Conservation (phyloP, 2,113 vertebrate species). For the Mustelus asterias region DNA sequence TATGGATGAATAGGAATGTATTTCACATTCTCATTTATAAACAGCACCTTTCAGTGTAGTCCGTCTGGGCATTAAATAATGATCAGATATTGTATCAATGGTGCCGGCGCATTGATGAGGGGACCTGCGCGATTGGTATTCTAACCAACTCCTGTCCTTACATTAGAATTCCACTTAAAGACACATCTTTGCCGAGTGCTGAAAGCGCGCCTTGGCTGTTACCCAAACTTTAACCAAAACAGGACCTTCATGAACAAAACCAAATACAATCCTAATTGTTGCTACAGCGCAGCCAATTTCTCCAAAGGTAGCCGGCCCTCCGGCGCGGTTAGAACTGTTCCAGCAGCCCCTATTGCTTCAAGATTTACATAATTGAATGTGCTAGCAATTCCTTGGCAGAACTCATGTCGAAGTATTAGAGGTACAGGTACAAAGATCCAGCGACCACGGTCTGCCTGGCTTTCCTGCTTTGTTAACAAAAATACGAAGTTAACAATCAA, state of each 20-base stretch:
- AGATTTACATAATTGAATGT: neutral
- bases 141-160: neutral
- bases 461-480: neutral
- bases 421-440: neutral
- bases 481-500: neutral
- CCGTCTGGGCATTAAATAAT: neutral
- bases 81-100: neutral
- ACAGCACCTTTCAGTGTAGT: neutral
- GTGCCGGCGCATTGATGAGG: neutral
- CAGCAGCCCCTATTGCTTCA: neutral
- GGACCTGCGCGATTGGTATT: neutral
- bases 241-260: neutral
- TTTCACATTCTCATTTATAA: neutral
- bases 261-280: neutral
- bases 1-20: neutral
- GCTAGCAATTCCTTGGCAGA: neutral
- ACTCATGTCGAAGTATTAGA: neutral
- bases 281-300: neutral
- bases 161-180: neutral
- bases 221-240: neutral
- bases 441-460: neutral
- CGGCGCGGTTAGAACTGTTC: neutral
- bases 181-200: neutral
- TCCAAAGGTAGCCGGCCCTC: neutral
- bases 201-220: too few relatives aligned